Evolutionary conservation across 2,797 vertebrate species (phyloP).

Genomic region (Kryptopterus vitreolus): DNA sequence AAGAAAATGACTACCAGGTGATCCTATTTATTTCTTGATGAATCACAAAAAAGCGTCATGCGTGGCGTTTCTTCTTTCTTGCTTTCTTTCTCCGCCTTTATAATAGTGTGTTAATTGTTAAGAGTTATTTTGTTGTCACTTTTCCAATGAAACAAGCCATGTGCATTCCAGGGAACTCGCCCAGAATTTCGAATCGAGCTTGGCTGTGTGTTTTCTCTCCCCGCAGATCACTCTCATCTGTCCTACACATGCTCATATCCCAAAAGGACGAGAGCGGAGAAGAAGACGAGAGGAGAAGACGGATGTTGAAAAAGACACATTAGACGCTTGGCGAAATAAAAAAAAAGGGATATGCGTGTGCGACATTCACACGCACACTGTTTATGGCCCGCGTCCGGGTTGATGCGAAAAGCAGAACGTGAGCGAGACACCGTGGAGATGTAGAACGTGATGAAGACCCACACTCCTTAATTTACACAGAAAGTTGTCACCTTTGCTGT

Average conservation of each 20-base stretch:
- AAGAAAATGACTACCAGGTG: constrained; percentile 32
- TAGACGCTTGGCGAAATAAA: constrained; percentile 1
- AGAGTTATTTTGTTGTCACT: constrained; percentile 46
- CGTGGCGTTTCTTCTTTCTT: background rate
- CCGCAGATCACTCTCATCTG: constrained; percentile 52
- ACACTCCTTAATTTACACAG: constrained; percentile 1
- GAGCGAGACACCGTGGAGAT: background rate
- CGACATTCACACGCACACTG: constrained; percentile 8
- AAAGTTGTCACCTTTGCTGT: constrained; percentile 8
- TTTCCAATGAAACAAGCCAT: constrained; percentile 41
- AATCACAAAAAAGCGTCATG: constrained; percentile 13
- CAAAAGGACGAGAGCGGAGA: constrained; percentile 5
- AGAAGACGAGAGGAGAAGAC: background rate
- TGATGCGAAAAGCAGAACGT: background rate
- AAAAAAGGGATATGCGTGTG: constrained; percentile 2
- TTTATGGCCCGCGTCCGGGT: background rate
- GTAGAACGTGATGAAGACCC: background rate
- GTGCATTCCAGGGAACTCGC: constrained; percentile 45
- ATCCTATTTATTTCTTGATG: constrained; percentile 16
- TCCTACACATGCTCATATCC: constrained; percentile 49
- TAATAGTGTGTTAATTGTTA: constrained; percentile 35
- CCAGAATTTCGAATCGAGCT: constrained; percentile 38
- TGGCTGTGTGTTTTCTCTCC: constrained; percentile 39
- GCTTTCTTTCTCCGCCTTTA: background rate
- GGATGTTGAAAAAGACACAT: background rate